Base-by-base conservation (phyloP, 2,888 invertebrate species). In the Trypoxylon attenuatum region DNA sequence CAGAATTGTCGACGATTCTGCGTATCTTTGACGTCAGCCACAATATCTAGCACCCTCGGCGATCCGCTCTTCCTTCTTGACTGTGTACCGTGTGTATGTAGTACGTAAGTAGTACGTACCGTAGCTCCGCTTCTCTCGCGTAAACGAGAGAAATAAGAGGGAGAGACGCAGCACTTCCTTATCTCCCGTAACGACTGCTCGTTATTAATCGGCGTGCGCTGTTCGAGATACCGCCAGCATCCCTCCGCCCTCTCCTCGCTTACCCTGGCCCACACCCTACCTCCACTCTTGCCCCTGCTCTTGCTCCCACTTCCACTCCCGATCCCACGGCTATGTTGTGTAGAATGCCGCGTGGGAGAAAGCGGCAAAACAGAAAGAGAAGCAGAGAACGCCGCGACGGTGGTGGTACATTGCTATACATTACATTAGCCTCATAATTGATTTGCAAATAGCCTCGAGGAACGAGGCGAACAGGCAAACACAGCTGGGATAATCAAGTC, bases 101-200 rank as follows among this genome's bases (percentile, higher is more conserved):
- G 45, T 22, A 57, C 56, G 69, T 60, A 64, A 54, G 46, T 60
- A 60, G 69, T 60, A 60, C 60, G 56, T 55, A 61, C 61, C 23
- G 50, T 5, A 3, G 41, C 25, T 43, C 25, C 27, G 15, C 33
- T 38, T 39, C 10, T 19, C 51, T 29, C 42, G 45, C 33, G 15
- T 15, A 51, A 62, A 56, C 54, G 61, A 58, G 63, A 65, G 72
- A 72, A 61, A 70, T 66, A 71, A 68, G 69, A 65, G 73, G 55
- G 66, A 58, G 60, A 71, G 68, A 70, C 72, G 65, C 71, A 74
- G 71, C 75, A 61, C 63, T 73, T 77, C 70, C 81, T 84, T 84
- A 83, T 84, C 84, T 80, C 55, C 58, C 55, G 80, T 82, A 84
- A 84, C 83, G 83, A 84, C 83, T 81, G 78, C 81, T 82, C 82